Conservation (phyloP, 1,140 invertebrate species). For the Trialeurodes vaporariorum region DNA sequence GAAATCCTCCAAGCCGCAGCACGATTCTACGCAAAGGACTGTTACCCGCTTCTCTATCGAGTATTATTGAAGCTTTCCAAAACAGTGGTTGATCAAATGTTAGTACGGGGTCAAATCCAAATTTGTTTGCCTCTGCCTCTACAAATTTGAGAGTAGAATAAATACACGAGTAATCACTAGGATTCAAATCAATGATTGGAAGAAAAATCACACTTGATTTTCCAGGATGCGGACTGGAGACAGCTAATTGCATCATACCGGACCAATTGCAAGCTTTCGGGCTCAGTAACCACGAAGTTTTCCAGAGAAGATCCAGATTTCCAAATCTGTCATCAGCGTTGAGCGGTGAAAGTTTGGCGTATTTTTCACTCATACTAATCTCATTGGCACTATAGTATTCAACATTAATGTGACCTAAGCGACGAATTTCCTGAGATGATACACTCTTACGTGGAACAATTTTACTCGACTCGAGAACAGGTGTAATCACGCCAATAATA, state of each 20-base stretch:
- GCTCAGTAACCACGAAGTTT: neutral
- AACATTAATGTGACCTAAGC: neutral
- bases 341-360: neutral
- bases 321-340: neutral
- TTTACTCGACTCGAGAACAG: conserved; percentile 3
- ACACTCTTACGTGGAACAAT: neutral
- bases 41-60: neutral
- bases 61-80: conserved; percentile 25
- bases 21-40: neutral
- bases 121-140: conserved; percentile 17
- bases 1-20: conserved; percentile 25
- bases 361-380: neutral
- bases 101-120: conserved; percentile 20
- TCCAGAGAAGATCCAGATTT: neutral
- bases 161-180: conserved; percentile 11
- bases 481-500: conserved; percentile 20
- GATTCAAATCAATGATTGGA: neutral
- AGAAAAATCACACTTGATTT: neutral
- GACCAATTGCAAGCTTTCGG: neutral
- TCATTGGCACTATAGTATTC: neutral
- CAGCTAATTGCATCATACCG: neutral
- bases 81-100: conserved; percentile 32
- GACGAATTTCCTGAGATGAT: neutral
- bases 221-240: neutral
- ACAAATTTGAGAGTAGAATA: conserved; percentile 20